Percentiles rank a stretch among this genome's conserved stretches.
phyloP scores from a whole-genome alignment of 2,797 vertebrate species.

The Petrocephalus schoutedeni region DNA sequence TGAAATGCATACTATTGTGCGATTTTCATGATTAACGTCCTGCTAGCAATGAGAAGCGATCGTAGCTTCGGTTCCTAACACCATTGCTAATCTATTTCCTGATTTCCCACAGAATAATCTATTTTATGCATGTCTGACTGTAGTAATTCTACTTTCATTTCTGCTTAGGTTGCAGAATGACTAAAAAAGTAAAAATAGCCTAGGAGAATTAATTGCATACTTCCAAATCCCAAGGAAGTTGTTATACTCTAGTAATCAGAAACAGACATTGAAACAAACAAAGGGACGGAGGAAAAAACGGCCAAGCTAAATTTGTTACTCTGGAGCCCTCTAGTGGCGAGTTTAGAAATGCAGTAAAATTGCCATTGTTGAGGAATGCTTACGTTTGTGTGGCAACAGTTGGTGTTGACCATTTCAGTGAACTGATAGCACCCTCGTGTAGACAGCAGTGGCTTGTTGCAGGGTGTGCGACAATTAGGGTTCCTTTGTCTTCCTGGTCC shows the following conservation, averaged over 20 bases:
- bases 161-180: constrained; percentile 31
- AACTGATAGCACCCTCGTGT: constrained; percentile 12
- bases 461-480: not conserved
- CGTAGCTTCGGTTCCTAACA: not conserved
- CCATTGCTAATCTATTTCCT: not conserved
- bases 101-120: constrained; percentile 11
- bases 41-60: not conserved
- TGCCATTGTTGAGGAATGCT: not conserved
- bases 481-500: constrained; percentile 25
- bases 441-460: constrained; percentile 23
- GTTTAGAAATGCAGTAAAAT: not conserved
- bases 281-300: constrained; percentile 32
- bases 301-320: constrained; percentile 3
- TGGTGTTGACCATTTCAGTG: constrained; percentile 15
- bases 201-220: constrained; percentile 28
- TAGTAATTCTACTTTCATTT: constrained; percentile 23
- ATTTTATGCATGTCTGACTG: constrained; percentile 13
- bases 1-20: not conserved
- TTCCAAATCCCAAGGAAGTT: constrained; percentile 37
- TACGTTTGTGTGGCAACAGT: constrained; percentile 11
- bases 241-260: constrained; percentile 40
- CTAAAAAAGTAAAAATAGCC: constrained; percentile 24
- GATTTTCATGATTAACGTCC: not conserved
- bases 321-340: constrained; percentile 41
- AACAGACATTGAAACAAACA: constrained; percentile 42